Base-by-base conservation (phyloP, 2,113 vertebrate genomes). In the Pterocles orientalis region DNA sequence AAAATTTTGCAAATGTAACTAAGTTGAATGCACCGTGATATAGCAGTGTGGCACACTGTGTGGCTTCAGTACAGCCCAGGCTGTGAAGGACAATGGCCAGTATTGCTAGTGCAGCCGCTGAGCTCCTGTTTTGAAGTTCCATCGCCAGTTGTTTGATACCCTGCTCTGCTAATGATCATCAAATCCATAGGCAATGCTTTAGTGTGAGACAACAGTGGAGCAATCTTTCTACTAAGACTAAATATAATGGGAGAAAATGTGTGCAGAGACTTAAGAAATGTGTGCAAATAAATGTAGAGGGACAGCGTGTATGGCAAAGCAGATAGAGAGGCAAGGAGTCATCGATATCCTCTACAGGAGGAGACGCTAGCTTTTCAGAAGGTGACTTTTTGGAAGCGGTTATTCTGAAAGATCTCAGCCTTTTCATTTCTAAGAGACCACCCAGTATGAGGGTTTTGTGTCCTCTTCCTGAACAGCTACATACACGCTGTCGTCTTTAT, bases 21-120 rank as follows among this genome's bases (percentile, higher is more conserved):
- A 5, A 43, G 15, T 19, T 11, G 41, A 21, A 18, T 3, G 29
- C 12, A 6, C 25, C 10, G 48, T 26, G 56, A 23, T 10, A 1
- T 0, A 47, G 34, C 39, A 5, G 10, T n/a, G n/a, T 69, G 28
- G 48, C 8, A 14, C 9, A 3, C 28, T 3, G 17, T 7, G 29
- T n/a, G 71, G 20, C 3, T 69, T 77, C 41, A 72, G 53, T 29
- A 9, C 50, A 34, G 62, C 58, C 36, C 14, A 34, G 29, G 12
- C 13, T 48, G 12, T 10, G 21, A 23, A 58, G 65, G 57, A 12
- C 39, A 28, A 1, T 10, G 69, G 34, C 31, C 3, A 1, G 14
- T 17, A 21, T 3, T 39, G 47, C 5, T 26, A 14, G 23, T 3
- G 7, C n/a, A 78, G 47, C 20, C 0, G 0, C 2, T 0, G 18